Evolutionary conservation across 2,113 vertebrate species (phyloP), one percentile per base, ranked within the genome.

Genomic region (Prochilodus magdalenae): DNA sequence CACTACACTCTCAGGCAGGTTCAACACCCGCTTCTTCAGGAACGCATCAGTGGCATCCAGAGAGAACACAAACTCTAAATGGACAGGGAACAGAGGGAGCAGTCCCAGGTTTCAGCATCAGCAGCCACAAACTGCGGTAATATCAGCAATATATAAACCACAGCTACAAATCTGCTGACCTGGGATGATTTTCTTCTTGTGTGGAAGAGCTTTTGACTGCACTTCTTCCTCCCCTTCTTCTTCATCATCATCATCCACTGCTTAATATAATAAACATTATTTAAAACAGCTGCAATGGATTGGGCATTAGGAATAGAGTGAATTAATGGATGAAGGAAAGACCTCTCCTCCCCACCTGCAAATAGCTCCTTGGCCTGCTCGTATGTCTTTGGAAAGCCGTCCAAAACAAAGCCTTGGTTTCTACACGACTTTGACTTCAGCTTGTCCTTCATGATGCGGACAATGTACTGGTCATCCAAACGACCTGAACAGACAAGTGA

Each of bases 341-440:
- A 30, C n/a, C 40, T 27, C 3, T 44, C 11, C 11, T 36, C 47
- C 94, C 93, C 89, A 99, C 97, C 86, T 36, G 8, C 88, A 85
- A 99, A 99, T 15, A 99, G 90, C 16, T 94, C 93, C 81, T 91
- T 93, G 12, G 97, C 97, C 86, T 97, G 95, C 5, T 95, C 91
- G 1, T 94, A 96, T 22, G 94, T 96, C 86, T 94, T 92, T 0
- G 98, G 98, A 73, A 95, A 97, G 1, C 93, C 95, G 72, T 98
- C 97, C 73, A 99, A 90, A 84, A 99, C 89, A 81, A 95, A 99
- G 0, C 97, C 97, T 82, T 98, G 98, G 86, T 99, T 99, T 73
- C 85, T 95, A 86, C 97, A 99, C 2, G 94, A 95, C 89, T 95
- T 95, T 1, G 96, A 95, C 83, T 77, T 94, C 65, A 99, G 91